Conservation (phyloP, 2,888 invertebrate species). For the Caenorhabditis doughertyi region DNA sequence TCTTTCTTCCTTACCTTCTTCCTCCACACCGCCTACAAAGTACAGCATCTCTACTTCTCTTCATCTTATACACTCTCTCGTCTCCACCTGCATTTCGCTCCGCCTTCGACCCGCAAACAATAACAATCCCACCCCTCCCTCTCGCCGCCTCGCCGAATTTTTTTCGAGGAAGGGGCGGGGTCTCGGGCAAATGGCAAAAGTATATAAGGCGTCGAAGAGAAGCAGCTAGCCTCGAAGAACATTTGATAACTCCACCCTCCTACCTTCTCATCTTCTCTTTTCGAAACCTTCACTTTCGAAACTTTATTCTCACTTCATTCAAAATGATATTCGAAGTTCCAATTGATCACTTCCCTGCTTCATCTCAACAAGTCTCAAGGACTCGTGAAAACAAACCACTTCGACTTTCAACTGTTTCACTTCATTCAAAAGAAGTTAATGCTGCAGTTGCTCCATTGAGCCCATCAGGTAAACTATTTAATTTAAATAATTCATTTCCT, state of each 20-base stretch:
- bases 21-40: constrained; percentile 38
- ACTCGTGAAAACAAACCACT: constrained; percentile 51
- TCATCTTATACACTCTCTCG: constrained; percentile 25
- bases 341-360: constrained; percentile 62
- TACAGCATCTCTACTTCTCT: constrained; percentile 26
- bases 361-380: constrained; percentile 38
- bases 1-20: not conserved
- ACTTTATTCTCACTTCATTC: constrained; percentile 13
- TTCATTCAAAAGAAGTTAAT: constrained; percentile 51
- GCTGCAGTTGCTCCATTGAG: constrained; percentile 54
- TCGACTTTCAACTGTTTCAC: constrained; percentile 40
- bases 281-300: constrained; percentile 27
- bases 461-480: constrained; percentile 59
- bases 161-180: constrained; percentile 59
- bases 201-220: constrained; percentile 44
- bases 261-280: not conserved
- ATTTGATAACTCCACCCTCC: constrained; percentile 34
- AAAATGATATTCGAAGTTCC: constrained; percentile 69
- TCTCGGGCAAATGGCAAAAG: constrained; percentile 48
- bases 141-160: constrained; percentile 45
- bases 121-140: constrained; percentile 49
- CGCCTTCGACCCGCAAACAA: constrained; percentile 48
- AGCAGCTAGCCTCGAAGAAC: constrained; percentile 49
- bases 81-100: constrained; percentile 28
- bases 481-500: not conserved